Base-by-base conservation (phyloP, 2,888 invertebrate species). In the Drosophila austrosaltans region DNA sequence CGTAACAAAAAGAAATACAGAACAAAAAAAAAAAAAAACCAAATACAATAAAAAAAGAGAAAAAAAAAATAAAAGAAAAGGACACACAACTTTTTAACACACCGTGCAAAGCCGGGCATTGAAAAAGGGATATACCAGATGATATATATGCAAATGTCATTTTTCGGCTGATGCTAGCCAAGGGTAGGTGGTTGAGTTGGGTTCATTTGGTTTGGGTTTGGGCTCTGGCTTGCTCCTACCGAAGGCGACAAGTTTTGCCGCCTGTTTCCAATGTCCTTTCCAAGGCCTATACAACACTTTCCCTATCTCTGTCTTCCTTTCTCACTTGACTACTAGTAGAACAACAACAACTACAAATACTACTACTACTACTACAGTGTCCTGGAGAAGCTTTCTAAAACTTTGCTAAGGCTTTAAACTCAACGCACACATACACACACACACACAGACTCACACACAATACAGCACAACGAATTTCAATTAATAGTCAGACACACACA, bases 201-300 rank as follows among this genome's bases (percentile, higher is more conserved):
- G 36, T 53, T 36, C n/a, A 5, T 36, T 36, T 36, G 30, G 53
- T 48, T 53, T 57, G 53, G 53, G 60, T 39, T 12, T 30, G 71
- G 48, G 40, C 16, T 57, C 7, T 56, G 20, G 44, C 20, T 25
- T 48, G 48, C 48, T 48, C 48, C 48, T 48, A 48, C 48, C 48
- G 48, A 60, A 62, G 75, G 76, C 76, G 82, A 81, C 75, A 88
- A 87, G 82, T 87, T 86, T 77, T 61, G 75, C 74, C 80, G 88
- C 81, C 89, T 88, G 87, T 82, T 83, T 79, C 77, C 87, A 83
- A 83, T 83, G 83, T 89, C 75, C 87, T 89, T 89, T 72, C 36
- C 57, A 87, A 84, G 79, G 73, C 82, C 74, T 73, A 77, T 53
- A 57, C 57, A 57, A 75, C 69, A 68, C 63, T 36, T 32, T 48